Base-by-base conservation (phyloP, 2,888 invertebrate genomes). In the Steinernema scapterisci region DNA sequence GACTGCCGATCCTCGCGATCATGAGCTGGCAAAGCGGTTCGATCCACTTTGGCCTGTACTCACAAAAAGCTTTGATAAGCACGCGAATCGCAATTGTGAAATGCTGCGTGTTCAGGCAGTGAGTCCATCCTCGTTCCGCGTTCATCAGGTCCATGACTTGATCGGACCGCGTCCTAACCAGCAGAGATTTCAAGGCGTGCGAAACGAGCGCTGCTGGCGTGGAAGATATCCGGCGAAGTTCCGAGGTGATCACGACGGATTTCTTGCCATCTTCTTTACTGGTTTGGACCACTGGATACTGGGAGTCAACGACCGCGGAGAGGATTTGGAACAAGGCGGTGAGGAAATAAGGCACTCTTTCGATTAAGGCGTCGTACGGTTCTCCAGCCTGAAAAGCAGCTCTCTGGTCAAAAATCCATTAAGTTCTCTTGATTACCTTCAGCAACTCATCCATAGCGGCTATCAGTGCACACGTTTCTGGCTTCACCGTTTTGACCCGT, bases 101-200 rank as follows among this genome's bases (percentile, higher is more conserved):
- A 5, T 80, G 75, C 13, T 84, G 81, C 46, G 77, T 74, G 48
- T 84, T 81, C 21, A 81, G 72, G 72, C 86, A 82, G 52, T 84
- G 84, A 13, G 83, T 83, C 86, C 86, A 86, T 19, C 83, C 82
- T 38, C 86, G 72, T 13, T 82, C 81, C 38, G 82, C 78, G 75
- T 86, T 86, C 86, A 86, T 86, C 70, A 80, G 80, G 48, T 86
- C 85, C 27, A 86, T 79, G 7, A 85, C 76, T 19, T 48, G 71
- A n/a, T 80, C 80, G 19, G 76, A 76, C 16, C 76, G 73, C n/a
- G 81, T 76, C 2, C 81, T 56, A 21, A 52, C 21, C 46, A 82
- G 48, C n/a, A 82, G 56, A 13, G 81, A 71, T 23, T 77, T 78
- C 13, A 81, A 45, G 11, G 77, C 74, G 25, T 77, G 52, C 13